phyloP scores from a whole-genome alignment of 2,113 vertebrate species.

The Peromyscus maniculatus region DNA sequence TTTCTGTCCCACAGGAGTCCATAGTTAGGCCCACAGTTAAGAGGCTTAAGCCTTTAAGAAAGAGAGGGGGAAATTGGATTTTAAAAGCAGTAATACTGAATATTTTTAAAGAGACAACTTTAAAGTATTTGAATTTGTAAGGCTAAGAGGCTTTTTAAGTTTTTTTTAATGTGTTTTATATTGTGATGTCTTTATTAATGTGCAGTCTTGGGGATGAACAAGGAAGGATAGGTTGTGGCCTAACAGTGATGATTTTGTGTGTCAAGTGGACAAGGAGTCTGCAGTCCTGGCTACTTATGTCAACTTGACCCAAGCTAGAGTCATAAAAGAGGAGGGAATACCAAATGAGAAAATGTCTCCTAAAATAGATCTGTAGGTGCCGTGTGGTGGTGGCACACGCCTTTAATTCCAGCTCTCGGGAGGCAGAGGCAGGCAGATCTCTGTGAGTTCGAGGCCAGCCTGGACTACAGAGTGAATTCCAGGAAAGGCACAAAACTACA shows the following conservation, averaged over 20 bases:
- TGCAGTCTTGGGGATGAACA: not conserved
- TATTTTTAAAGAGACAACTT: not conserved
- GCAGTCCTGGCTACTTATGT: not conserved
- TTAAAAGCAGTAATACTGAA: not conserved
- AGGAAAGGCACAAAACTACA: no score
- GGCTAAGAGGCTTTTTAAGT: not conserved
- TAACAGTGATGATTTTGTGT: not conserved
- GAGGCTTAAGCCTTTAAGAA: not conserved
- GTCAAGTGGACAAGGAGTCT: not conserved
- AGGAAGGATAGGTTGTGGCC: not conserved
- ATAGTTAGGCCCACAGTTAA: not conserved
- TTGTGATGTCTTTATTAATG: not conserved
- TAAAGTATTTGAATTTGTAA: not conserved
- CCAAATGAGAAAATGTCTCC: not conserved
- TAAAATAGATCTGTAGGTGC: not conserved
- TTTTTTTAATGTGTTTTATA: not conserved
- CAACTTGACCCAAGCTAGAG: not conserved
- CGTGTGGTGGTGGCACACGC: no score
- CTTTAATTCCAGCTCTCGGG: no score
- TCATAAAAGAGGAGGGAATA: not conserved
- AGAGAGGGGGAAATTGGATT: not conserved
- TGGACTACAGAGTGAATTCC: no score
- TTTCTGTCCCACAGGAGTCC: not conserved
- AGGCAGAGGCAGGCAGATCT: no score
- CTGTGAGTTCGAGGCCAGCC: no score